Evolutionary conservation across 2,888 invertebrate genomes (phyloP).

Genomic region (Tribolium freemani): DNA sequence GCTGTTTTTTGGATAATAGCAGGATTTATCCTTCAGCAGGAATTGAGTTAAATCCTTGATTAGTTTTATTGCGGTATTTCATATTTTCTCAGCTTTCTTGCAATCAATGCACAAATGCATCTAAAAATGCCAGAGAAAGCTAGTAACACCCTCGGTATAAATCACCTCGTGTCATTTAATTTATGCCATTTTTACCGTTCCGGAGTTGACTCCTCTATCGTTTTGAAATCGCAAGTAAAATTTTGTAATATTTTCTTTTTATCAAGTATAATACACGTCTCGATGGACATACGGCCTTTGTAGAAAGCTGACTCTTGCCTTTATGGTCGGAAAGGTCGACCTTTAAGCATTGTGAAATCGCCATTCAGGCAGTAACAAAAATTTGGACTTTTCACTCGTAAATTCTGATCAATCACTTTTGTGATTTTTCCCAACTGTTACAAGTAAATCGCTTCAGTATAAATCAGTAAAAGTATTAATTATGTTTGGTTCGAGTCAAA

Average conservation of each 20-base stretch:
- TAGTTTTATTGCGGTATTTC: neutral
- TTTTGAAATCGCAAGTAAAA: conserved; percentile 19
- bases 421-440: no score
- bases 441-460: conserved; percentile 16
- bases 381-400: conserved; percentile 1
- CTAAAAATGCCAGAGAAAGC: neutral
- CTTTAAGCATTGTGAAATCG: conserved; percentile 30
- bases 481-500: conserved; percentile 31
- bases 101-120: neutral
- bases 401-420: neutral
- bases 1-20: no score
- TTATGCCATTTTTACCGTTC: neutral
- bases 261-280: conserved; percentile 8
- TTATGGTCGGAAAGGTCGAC: conserved; percentile 31
- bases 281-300: conserved; percentile 20
- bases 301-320: conserved; percentile 27
- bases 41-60: neutral
- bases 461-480: conserved; percentile 36
- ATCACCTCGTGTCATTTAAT: neutral
- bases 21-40: no score
- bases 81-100: neutral
- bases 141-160: neutral
- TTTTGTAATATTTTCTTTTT: neutral
- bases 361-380: conserved; percentile 20
- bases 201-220: neutral